These are phyloP conservation scores for Spodoptera exigua DNA, from an alignment of 2,888 invertebrate species.

Conservation along the genomic window DNA sequence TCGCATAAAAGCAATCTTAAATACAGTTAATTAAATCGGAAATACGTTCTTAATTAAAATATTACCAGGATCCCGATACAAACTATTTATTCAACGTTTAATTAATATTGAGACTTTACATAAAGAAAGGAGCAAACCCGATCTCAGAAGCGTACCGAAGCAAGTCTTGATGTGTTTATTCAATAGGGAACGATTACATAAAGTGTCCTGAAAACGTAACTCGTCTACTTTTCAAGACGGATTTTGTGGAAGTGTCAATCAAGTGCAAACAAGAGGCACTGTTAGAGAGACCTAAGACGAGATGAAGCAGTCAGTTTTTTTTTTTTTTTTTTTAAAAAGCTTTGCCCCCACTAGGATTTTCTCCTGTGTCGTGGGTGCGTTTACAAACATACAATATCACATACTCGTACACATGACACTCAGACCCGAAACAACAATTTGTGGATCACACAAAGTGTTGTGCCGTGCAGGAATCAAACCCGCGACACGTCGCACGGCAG, in stretches of 20 bases:
- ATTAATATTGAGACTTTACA: constrained; percentile 40
- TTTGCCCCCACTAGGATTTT: no score
- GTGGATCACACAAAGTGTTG: no score
- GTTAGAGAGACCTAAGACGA: no score
- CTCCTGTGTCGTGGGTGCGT: no score
- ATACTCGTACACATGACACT: no score
- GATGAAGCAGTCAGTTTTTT: no score
- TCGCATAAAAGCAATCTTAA: background rate
- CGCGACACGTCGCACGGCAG: no score
- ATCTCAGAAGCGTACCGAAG: constrained; percentile 14
- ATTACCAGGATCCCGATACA: constrained; percentile 6
- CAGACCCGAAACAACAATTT: no score
- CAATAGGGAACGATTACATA: constrained; percentile 32
- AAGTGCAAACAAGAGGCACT: no score
- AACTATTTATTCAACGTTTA: constrained; percentile 39
- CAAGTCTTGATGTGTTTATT: constrained; percentile 38
- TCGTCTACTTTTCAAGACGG: constrained; percentile 4
- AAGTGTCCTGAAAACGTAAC: constrained; percentile 20
- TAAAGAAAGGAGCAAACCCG: constrained; percentile 10
- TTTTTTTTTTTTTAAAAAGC: no score
- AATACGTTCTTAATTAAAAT: constrained; percentile 4
- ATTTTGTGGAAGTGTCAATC: constrained; percentile 4
- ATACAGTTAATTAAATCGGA: constrained; percentile 5
- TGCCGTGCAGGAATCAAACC: no score
- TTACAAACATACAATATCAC: no score